Evolutionary conservation across 2,888 invertebrate species (phyloP).

Genomic region (Cantharis flavilabris): DNA sequence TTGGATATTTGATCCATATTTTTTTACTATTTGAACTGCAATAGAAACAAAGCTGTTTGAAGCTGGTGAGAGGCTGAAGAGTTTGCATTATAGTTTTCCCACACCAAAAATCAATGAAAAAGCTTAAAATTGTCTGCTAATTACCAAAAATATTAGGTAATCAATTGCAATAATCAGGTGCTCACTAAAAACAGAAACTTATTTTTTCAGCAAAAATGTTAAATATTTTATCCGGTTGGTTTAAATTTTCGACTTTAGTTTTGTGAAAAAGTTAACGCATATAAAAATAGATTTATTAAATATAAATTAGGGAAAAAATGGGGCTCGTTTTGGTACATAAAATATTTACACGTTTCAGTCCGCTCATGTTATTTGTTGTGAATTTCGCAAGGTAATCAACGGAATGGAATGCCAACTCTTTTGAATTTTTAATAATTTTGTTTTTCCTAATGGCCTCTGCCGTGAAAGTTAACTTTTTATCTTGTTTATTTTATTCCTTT

Average conservation of each 20-base stretch:
- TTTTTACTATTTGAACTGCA: too few species aligned
- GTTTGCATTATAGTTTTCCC: too few species aligned
- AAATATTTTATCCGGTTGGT: background rate
- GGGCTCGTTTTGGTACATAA: background rate
- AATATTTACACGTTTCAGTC: background rate
- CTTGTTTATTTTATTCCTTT: background rate
- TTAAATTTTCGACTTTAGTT: background rate
- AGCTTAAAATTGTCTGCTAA: too few species aligned
- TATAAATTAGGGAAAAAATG: background rate
- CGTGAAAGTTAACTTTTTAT: background rate
- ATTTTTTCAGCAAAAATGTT: background rate
- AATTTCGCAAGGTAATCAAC: conserved; percentile 4
- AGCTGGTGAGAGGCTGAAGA: too few species aligned
- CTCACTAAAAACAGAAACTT: background rate
- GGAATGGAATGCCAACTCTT: background rate
- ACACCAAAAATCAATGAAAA: too few species aligned
- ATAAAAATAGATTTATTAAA: background rate
- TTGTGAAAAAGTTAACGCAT: background rate
- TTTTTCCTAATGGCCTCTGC: background rate
- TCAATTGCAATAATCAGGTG: too few species aligned
- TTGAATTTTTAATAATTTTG: conserved; percentile 6
- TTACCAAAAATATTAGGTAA: too few species aligned
- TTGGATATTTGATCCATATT: too few species aligned
- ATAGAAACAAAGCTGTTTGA: too few species aligned
- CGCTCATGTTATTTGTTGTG: conserved; percentile 6